These are phyloP conservation scores for Ypsolopha sequella DNA, from an alignment of 2,888 invertebrate species.

Conservation along the genomic window DNA sequence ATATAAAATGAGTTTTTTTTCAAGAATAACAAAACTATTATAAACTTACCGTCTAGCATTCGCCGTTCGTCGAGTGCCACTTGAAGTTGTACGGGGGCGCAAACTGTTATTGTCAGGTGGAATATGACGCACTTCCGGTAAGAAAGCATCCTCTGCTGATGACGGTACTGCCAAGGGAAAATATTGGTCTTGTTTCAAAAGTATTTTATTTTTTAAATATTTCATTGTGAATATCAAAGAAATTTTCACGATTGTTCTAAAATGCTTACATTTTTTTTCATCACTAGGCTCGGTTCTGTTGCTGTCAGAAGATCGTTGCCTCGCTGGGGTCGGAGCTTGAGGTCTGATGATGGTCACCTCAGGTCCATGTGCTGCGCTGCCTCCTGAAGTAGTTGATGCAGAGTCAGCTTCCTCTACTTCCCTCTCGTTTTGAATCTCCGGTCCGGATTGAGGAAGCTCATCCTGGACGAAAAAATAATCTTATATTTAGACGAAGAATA, in stretches of 20 bases:
- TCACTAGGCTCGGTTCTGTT: constrained; percentile 62
- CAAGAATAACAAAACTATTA: background rate
- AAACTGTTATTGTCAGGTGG: constrained; percentile 36
- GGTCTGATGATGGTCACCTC: constrained; percentile 49
- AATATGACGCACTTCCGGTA: constrained; percentile 49
- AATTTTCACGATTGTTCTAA: too few species aligned
- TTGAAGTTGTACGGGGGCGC: constrained; percentile 52
- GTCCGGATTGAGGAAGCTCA: constrained; percentile 51
- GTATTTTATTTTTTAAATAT: too few species aligned
- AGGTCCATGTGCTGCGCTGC: constrained; percentile 41
- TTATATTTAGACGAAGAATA: too few species aligned
- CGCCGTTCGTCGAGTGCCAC: constrained; percentile 57
- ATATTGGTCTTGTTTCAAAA: background rate
- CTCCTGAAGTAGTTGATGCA: constrained; percentile 47
- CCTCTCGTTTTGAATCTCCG: constrained; percentile 27
- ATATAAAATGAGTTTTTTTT: constrained; percentile 1
- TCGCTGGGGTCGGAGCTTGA: constrained; percentile 39
- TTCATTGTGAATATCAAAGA: too few species aligned
- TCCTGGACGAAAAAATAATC: constrained; percentile 27
- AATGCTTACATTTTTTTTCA: constrained; percentile 49
- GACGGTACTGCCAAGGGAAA: constrained; percentile 31
- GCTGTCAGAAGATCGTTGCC: constrained; percentile 70
- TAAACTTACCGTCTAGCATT: constrained; percentile 50
- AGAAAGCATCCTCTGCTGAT: constrained; percentile 53
- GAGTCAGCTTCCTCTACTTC: constrained; percentile 40